Conservation (phyloP, 2,888 invertebrate genomes). For the Spialia ferax region DNA sequence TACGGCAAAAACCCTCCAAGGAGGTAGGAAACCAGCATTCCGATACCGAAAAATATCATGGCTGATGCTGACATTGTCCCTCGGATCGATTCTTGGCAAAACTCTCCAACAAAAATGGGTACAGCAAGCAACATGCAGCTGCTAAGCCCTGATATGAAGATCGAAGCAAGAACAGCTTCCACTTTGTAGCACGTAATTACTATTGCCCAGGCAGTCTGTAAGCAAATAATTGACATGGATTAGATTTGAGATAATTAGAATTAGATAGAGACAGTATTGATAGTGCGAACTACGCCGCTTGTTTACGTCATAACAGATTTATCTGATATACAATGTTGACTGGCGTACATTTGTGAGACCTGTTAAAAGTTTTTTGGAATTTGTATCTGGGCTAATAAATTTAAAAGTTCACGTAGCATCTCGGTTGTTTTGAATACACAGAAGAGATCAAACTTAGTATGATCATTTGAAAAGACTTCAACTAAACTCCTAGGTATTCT, state of each 20-base stretch:
- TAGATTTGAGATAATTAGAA: neutral
- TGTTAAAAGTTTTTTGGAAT: no score
- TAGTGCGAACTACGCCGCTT: neutral
- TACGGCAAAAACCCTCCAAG: constrained; percentile 63
- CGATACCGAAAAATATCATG: constrained; percentile 47
- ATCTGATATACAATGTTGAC: neutral
- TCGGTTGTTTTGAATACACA: no score
- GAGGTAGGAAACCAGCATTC: constrained; percentile 51
- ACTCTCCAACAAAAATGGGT: constrained; percentile 50
- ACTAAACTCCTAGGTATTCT: no score
- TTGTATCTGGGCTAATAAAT: no score
- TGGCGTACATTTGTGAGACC: neutral
- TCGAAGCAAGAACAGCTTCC: constrained; percentile 57
- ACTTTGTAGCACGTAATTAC: constrained; percentile 56
- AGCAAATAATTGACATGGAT: constrained; percentile 11
- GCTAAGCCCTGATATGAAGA: constrained; percentile 63
- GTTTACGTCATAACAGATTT: neutral
- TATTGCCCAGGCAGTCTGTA: constrained; percentile 65
- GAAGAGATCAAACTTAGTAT: no score
- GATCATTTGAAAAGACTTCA: no score
- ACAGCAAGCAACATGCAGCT: constrained; percentile 58
- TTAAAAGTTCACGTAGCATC: no score
- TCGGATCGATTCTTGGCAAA: constrained; percentile 50
- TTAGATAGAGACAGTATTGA: neutral
- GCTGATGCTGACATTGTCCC: constrained; percentile 48